Percentiles rank a stretch among this genome's conserved stretches.
These are phyloP conservation scores for Latheticus oryzae DNA, from an alignment of 2,888 invertebrate species.

Conservation along the genomic window DNA sequence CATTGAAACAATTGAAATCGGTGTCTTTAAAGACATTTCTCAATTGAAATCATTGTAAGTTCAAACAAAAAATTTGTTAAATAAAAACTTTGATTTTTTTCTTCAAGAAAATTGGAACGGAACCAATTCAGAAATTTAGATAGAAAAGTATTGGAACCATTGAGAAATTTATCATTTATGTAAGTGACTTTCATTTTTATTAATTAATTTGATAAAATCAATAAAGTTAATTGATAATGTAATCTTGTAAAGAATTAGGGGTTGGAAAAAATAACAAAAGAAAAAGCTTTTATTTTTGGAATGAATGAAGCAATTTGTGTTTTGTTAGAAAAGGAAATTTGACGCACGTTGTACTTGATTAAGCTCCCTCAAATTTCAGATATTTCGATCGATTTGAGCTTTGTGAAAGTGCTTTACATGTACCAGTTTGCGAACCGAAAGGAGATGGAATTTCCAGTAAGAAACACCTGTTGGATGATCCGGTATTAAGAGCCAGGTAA, in stretches of 20 bases:
- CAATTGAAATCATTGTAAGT: slow-evolving; percentile 67
- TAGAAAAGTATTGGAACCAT: slow-evolving; percentile 61
- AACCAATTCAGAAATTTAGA: slow-evolving; percentile 63
- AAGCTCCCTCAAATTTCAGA: slow-evolving; percentile 4
- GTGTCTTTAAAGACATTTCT: slow-evolving; percentile 64
- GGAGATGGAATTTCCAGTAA: slow-evolving; percentile 73
- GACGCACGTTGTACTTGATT: no score
- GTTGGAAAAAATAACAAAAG: no score
- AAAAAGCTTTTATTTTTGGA: no score
- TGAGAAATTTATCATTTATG: no score
- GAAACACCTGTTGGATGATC: slow-evolving; percentile 70
- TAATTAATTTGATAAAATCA: no score
- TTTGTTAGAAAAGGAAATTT: no score
- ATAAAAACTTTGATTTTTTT: no score
- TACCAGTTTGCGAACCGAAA: slow-evolving; percentile 70
- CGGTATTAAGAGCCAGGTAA: slow-evolving; percentile 69
- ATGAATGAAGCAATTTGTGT: no score
- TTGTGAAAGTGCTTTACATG: slow-evolving; percentile 66
- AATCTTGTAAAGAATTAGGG: no score
- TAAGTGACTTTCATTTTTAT: no score
- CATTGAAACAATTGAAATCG: slow-evolving; percentile 63
- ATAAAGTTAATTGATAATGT: no score
- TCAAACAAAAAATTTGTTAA: no score
- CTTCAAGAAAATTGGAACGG: slow-evolving; percentile 56
- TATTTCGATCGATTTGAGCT: slow-evolving; percentile 72